Conservation (phyloP, 2,797 vertebrate genomes). For the Melanotaenia maccullochi region DNA sequence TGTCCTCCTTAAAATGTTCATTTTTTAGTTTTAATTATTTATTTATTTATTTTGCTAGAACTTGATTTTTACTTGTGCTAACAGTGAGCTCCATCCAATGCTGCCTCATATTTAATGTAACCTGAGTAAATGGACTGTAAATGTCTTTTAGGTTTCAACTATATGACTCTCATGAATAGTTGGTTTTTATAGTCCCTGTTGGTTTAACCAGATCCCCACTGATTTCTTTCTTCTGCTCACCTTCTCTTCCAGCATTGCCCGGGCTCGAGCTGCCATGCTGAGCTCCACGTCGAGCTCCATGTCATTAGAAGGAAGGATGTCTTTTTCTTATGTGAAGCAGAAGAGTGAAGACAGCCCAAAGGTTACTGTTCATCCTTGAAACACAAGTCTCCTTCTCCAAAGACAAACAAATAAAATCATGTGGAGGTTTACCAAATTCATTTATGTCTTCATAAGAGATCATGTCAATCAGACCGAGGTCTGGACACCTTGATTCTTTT, state of each 20-base stretch:
- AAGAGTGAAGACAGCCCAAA: slow-evolving; percentile 96
- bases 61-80: too few relatives aligned
- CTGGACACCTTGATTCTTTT: neutral
- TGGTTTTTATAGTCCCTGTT: slow-evolving; percentile 2
- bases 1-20: too few relatives aligned
- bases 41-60: too few relatives aligned
- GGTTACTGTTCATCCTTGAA: slow-evolving; percentile 77
- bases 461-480: neutral
- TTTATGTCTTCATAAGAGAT: neutral
- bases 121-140: too few relatives aligned
- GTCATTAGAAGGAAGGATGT: slow-evolving; percentile 90
- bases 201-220: slow-evolving; percentile 20
- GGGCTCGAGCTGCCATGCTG: slow-evolving; percentile 89
- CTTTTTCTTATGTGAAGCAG: slow-evolving; percentile 92
- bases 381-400: neutral
- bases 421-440: neutral
- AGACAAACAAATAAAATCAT: neutral
- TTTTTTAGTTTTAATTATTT: neutral
- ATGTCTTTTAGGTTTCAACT: too few relatives aligned
- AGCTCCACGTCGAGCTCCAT: slow-evolving; percentile 87
- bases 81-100: slow-evolving; percentile 20
- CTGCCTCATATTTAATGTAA: neutral
- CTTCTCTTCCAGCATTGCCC: slow-evolving; percentile 82
- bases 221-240: slow-evolving; percentile 1
- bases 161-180: neutral